phyloP scores from a whole-genome alignment of 2,113 vertebrate genomes.

The Rhombomys opimus region DNA sequence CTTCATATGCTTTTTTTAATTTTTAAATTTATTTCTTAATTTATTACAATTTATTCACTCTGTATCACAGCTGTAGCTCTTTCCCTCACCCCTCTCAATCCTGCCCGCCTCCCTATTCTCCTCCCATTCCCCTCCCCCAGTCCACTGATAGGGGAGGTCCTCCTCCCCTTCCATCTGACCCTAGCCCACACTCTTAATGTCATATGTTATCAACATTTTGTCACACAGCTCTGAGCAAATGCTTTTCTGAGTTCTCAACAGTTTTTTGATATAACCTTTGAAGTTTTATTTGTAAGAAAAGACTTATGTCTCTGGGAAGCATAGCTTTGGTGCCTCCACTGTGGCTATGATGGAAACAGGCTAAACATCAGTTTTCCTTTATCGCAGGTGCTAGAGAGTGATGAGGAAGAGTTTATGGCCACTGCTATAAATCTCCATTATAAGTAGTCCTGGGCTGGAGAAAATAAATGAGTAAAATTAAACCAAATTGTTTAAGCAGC shows the following conservation, averaged over 20 bases:
- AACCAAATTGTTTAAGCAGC: not conserved
- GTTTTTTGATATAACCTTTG: not conserved
- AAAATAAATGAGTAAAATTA: not conserved
- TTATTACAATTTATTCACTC: too few species aligned
- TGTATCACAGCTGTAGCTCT: too few species aligned
- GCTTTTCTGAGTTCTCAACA: constrained; percentile 17
- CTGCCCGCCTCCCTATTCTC: too few species aligned
- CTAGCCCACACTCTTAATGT: too few species aligned
- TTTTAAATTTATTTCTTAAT: too few species aligned
- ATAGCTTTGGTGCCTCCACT: not conserved
- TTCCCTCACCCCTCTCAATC: too few species aligned
- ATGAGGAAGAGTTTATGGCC: not conserved
- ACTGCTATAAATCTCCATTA: not conserved
- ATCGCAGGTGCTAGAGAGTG: not conserved
- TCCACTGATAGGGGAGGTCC: too few species aligned
- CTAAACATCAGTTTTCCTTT: not conserved
- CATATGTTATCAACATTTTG: not conserved
- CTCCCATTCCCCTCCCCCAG: too few species aligned
- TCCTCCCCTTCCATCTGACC: too few species aligned
- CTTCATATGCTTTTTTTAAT: not conserved
- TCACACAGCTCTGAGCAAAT: not conserved
- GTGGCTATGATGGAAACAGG: not conserved
- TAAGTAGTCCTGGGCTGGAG: not conserved
- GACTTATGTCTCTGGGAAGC: not conserved
- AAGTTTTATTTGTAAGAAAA: not conserved